Percentiles rank a stretch among this genome's conserved stretches.
Conservation (phyloP, 2,113 vertebrate species). For the Micromys minutus region DNA sequence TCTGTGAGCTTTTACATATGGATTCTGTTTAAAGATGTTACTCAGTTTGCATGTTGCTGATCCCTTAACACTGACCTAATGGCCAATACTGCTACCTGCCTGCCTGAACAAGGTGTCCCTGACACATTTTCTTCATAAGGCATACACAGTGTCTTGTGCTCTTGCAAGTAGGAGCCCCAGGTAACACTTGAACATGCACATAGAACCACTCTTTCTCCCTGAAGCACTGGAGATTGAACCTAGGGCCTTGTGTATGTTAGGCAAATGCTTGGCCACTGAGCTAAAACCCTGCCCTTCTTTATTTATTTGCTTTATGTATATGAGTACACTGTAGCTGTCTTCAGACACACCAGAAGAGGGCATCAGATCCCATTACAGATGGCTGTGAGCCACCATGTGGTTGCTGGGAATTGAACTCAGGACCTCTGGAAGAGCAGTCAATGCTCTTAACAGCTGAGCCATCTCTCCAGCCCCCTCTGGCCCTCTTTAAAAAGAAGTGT, state of each 20-base stretch:
- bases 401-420: too few relatives aligned
- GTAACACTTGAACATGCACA: background rate
- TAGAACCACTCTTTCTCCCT: background rate
- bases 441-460: too few relatives aligned
- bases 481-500: background rate
- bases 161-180: background rate
- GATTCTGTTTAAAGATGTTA: slow-evolving; percentile 20
- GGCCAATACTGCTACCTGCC: background rate
- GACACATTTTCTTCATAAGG: background rate
- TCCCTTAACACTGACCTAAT: background rate
- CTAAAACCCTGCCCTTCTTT: too few relatives aligned
- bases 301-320: too few relatives aligned
- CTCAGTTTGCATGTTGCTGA: background rate
- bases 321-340: too few relatives aligned
- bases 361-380: too few relatives aligned
- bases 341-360: too few relatives aligned
- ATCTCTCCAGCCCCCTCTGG: too few relatives aligned
- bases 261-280: background rate
- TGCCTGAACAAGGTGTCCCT: background rate
- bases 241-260: background rate
- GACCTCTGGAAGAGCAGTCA: too few relatives aligned
- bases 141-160: background rate
- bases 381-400: too few relatives aligned
- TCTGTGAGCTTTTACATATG: background rate
- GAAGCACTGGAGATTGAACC: background rate